Evolutionary conservation across 2,888 invertebrate species (phyloP), one percentile per base, ranked within the genome.

Genomic region (Phaedon cochleariae): DNA sequence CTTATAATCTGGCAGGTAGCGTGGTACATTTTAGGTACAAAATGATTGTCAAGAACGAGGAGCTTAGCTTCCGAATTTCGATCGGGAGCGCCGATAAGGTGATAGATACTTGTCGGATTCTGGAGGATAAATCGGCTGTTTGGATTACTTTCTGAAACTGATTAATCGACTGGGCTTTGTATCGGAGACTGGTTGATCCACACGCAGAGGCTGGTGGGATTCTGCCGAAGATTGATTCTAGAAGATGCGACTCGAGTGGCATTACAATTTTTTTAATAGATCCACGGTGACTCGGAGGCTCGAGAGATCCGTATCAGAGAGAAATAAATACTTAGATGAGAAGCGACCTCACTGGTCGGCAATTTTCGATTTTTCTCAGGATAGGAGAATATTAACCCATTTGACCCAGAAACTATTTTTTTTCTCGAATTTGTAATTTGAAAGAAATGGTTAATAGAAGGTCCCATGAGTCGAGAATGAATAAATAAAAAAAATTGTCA

Each of bases 51-150:
- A 64, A 46, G 63, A 67, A 65, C 67, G 63, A 67, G 65, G 61
- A 63, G 65, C 67, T 65, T 71, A 74, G 75, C 75, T 75, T 73
- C 75, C 72, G 75, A 69, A 75, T 71, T 64, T 15, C 64, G 73
- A 73, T 73, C 64, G 63, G 51, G 29, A 54, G 37, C 51, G 62
- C 53, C 60, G 74, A 75, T 73, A 74, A 74, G 71, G 68, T 68
- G 72, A 73, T 71, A 71, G 73, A 74, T 73, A 71, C 67, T 66
- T 72, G 75, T 72, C 73, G 68, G 72, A 66, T 66, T 68, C 62
- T 62, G 61, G 62, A 45, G 70, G 66, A 72, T 73, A 63, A 67
- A 70, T 68, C 70, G 69, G 70, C 68, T 65, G 53, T 69, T 68
- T 57, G 63, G 72, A 72, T 75, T 73, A 73, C 70, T 62, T 70